These are phyloP conservation scores for Colletes gigas DNA, from an alignment of 1,140 invertebrate genomes.

Conservation along the genomic window DNA sequence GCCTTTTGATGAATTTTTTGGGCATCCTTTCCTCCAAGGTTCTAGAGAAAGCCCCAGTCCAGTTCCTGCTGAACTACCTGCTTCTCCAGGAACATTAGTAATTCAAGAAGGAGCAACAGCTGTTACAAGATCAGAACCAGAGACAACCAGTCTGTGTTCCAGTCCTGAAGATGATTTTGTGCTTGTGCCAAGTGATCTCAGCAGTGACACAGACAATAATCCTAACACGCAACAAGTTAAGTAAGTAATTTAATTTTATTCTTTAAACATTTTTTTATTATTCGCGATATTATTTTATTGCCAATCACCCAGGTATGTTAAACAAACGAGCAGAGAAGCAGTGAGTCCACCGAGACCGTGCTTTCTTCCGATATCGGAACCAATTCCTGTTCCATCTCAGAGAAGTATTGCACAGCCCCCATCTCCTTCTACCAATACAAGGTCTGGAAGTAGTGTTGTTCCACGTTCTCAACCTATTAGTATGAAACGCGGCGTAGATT, in stretches of 20 bases:
- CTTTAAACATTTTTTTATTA: not conserved
- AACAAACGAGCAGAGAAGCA: constrained; percentile 75
- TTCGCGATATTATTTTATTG: constrained; percentile 10
- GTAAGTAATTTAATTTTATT: constrained; percentile 29
- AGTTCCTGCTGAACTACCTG: constrained; percentile 75
- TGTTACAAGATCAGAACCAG: constrained; percentile 74
- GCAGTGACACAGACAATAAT: constrained; percentile 81
- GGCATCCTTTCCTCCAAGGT: constrained; percentile 93
- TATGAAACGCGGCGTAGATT: constrained; percentile 86
- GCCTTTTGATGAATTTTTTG: constrained; percentile 97
- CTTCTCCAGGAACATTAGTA: constrained; percentile 74
- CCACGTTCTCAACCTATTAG: constrained; percentile 92
- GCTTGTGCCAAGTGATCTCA: constrained; percentile 88
- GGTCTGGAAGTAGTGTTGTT: constrained; percentile 80
- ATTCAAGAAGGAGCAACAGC: constrained; percentile 71
- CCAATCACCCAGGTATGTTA: constrained; percentile 66
- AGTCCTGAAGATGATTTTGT: constrained; percentile 94
- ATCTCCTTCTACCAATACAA: constrained; percentile 70
- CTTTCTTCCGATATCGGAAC: constrained; percentile 87
- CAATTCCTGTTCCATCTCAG: constrained; percentile 90
- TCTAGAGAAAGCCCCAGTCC: constrained; percentile 80
- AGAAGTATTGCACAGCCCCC: constrained; percentile 80
- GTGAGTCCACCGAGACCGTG: constrained; percentile 86
- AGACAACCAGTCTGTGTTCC: constrained; percentile 81
- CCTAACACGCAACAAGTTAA: constrained; percentile 72